phyloP scores from a whole-genome alignment of 2,888 invertebrate species.

The Chloromyia formosa region DNA sequence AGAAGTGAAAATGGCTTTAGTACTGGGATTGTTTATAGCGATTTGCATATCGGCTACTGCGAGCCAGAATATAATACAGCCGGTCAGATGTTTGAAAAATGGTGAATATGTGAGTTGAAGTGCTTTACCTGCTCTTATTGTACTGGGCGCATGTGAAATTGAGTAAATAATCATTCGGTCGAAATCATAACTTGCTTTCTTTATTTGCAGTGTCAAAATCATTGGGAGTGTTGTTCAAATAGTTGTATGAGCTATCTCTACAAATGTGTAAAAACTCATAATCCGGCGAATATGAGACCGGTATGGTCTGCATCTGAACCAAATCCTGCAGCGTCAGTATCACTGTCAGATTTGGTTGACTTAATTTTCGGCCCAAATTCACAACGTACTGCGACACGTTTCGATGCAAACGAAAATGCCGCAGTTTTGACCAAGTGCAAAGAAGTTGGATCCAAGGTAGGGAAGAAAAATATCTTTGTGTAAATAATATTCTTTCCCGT shows the following conservation, averaged over 20 bases:
- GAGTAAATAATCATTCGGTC: neutral
- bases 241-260: conserved; percentile 58
- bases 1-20: conserved; percentile 11
- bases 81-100: conserved; percentile 51
- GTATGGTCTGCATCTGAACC: no score
- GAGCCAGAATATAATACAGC: neutral
- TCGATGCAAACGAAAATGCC: conserved; percentile 14
- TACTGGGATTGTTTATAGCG: neutral
- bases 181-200: neutral
- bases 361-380: no score
- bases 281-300: neutral
- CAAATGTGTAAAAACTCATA: conserved; percentile 52
- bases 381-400: conserved; percentile 3
- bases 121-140: neutral
- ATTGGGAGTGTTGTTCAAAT: conserved; percentile 60
- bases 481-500: no score
- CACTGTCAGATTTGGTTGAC: no score
- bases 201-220: conserved; percentile 57
- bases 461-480: no score
- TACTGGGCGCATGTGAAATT: no score
- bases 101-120: conserved; percentile 56
- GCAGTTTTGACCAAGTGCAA: neutral
- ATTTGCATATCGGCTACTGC: neutral
- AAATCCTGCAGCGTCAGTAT: no score
- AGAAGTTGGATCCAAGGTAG: conserved; percentile 45